Percentiles rank a stretch among this genome's conserved stretches.
These are phyloP conservation scores for Notechis scutatus DNA, from an alignment of 2,113 vertebrate species.

Conservation along the genomic window DNA sequence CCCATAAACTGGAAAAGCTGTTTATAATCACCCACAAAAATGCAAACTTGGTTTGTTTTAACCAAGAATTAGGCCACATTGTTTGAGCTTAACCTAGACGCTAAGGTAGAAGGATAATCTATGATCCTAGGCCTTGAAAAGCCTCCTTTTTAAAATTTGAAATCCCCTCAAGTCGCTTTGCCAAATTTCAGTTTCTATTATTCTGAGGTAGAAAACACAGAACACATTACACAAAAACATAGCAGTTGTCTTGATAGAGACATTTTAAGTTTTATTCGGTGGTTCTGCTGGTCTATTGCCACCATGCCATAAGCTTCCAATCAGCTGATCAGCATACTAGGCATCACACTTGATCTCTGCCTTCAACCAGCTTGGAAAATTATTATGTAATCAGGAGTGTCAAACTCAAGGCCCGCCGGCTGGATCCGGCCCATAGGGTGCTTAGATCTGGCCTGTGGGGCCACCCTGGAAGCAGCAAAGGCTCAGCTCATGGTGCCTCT, in stretches of 20 bases:
- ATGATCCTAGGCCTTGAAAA: neutral
- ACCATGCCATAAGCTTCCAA: neutral
- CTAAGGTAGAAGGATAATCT: neutral
- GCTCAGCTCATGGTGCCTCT: no score
- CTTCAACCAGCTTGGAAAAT: neutral
- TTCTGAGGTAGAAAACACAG: neutral
- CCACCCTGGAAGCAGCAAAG: no score
- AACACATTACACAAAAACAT: neutral
- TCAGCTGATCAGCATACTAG: neutral
- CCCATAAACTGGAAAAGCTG: neutral
- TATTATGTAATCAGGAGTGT: neutral
- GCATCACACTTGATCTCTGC: neutral
- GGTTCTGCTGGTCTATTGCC: neutral
- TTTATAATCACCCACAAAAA: neutral
- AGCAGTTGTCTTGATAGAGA: neutral
- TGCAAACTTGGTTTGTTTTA: neutral
- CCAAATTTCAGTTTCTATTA: neutral
- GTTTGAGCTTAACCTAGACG: neutral
- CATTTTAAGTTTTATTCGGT: neutral
- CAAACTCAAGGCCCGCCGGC: no score
- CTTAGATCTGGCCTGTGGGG: no score
- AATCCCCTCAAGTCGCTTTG: neutral
- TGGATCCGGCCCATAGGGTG: no score
- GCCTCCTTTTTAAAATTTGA: neutral
- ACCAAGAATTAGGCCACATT: neutral